Base-by-base conservation (phyloP, 2,113 vertebrate genomes). In the Pachyramphus minor region DNA sequence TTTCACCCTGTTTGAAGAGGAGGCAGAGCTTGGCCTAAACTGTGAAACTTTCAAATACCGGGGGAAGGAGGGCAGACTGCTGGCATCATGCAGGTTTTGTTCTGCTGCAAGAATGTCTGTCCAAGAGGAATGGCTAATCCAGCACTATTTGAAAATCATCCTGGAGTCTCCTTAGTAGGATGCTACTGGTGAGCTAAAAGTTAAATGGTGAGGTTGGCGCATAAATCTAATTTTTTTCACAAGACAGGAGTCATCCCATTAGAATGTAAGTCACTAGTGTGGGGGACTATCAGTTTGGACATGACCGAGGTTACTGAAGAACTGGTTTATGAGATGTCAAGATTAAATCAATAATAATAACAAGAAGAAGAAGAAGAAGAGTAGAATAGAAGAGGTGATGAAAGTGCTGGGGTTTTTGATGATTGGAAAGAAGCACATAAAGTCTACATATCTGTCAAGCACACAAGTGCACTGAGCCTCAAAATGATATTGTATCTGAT, bases 91-190 rank as follows among this genome's bases (percentile, higher is more conserved):
- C 39, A 72, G 39, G 35, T n/a, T 41, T 35, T 80, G 39, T 35
- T 93, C 52, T 64, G 33, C 53, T 60, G 67, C 47, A 84, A 59
- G 55, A 69, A 50, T 6, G 30, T 20, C 49, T 84, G 25, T 23
- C 49, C 21, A 88, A 53, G 55, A 89, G 14, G 9, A 44, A 71
- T 68, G 47, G 37, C 21, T 95, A 71, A 79, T 69, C 64, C 71
- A 90, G 67, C 35, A 58, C 21, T 72, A 35, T 62, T 73, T 94
- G 37, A 52, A 94, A 68, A 94, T 73, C 0, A 87, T 91, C 76
- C 64, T 80, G 47, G 28, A 62, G 5, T 80, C 42, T 74, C 59
- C 71, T 82, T 55, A 77, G 76, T 11, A 62, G 50, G 15, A 42
- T 79, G 22, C 14, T 88, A 63, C 37, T 39, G 23, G 21, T 90